Evolutionary conservation across 1,140 invertebrate genomes (phyloP).

Genomic region (Zelostemma sp.): DNA sequence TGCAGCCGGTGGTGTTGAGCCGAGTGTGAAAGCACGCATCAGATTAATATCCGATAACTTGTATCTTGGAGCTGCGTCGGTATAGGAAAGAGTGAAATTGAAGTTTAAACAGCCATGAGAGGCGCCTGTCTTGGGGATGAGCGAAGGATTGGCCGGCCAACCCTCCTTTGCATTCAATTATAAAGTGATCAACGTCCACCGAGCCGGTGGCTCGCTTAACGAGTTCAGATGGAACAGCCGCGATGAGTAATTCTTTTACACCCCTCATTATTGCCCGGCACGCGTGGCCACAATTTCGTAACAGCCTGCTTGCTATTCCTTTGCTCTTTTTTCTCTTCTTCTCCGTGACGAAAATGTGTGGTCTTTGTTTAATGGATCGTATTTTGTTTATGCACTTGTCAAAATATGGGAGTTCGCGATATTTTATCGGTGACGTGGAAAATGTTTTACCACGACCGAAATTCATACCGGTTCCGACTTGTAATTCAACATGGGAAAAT

Average conservation of each 20-base stretch:
- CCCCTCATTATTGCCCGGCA: constrained; percentile 32
- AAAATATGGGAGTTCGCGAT: not conserved
- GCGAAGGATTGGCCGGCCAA: constrained; percentile 35
- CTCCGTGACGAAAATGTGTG: too few species aligned
- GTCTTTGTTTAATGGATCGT: too few species aligned
- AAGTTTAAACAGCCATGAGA: constrained; percentile 47
- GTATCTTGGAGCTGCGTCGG: constrained; percentile 34
- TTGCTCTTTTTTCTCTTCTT: not conserved
- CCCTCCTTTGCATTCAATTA: constrained; percentile 56
- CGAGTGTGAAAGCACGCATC: too few species aligned
- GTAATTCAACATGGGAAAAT: not conserved
- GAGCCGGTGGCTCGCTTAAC: constrained; percentile 51
- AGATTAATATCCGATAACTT: constrained; percentile 32
- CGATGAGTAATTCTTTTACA: constrained; percentile 30
- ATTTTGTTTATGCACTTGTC: too few species aligned
- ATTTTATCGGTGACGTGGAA: not conserved
- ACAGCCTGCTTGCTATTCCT: not conserved
- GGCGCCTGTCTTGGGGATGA: constrained; percentile 30
- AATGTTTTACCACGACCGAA: not conserved
- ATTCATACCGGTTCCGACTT: not conserved
- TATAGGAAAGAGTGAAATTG: constrained; percentile 44
- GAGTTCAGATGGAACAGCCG: constrained; percentile 56
- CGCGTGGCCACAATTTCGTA: not conserved
- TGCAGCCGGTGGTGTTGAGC: too few species aligned
- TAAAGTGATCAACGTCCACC: constrained; percentile 59